Evolutionary conservation across 1,140 invertebrate genomes (phyloP), one percentile per base, ranked within the genome.

Genomic region (Drosophila pallidifrons): DNA sequence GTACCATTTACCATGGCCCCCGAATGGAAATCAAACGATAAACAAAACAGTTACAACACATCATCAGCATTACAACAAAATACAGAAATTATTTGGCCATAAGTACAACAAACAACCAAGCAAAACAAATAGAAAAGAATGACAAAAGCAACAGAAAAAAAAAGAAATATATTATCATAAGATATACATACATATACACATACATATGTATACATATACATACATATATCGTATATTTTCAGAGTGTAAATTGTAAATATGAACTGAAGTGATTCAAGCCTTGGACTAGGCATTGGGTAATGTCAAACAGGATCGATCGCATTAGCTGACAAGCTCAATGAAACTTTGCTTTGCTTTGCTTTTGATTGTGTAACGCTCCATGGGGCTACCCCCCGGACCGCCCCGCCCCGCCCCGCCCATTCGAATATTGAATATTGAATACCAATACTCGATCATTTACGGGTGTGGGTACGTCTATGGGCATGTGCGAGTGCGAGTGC

Each of bases 221-320:
- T 8, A 10, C 8, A 38, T 38, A 38, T 38, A 38, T 38, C 10
- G 6, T 38, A 57, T 65, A 38, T 64, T 1, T 25, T 25, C 20
- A 4, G 20, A 25, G 20, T 25, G 20, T 25, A 41, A 64, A 35
- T 70, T 55, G 2, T 64, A 13, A 54, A 64, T 57, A 41, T 71
- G 59, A 64, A 43, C 15, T 32, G 30, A 57, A 32, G 13, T 43
- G 35, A 13, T 41, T 30, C 32, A 66, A 59, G 67, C 73, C 73
- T 75, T 75, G 67, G 73, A 58, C 73, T 75, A 71, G 73, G 67
- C 73, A 75, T 75, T 75, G 73, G 67, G 2, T 71, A 65, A 59
- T 75, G 73, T 54, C 65, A 74, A 54, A 61, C 67, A 75, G 73
- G 67, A 69, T 69, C 58, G 71, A 68, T 60, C 70, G 64, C 64